Evolutionary conservation across 1,140 invertebrate genomes (phyloP).

Genomic region (Zaprionus inermis): DNA sequence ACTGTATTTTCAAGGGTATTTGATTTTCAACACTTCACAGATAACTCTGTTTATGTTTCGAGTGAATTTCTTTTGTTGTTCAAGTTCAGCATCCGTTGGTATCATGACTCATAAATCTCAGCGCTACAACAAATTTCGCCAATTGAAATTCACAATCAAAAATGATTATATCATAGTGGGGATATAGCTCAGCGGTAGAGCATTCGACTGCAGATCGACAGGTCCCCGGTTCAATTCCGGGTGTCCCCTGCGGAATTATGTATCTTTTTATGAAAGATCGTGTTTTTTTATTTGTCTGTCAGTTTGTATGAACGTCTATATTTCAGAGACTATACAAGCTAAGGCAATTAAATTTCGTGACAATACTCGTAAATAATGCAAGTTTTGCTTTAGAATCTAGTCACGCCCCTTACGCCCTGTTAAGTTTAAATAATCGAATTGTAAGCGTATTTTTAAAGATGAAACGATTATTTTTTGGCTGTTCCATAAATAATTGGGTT

Average conservation of each 20-base stretch:
- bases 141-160: conserved; percentile 3
- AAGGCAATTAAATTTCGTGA: too few relatives aligned
- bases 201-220: conserved; percentile 97
- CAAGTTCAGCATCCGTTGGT: conserved; percentile 23
- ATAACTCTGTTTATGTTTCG: conserved; percentile 8
- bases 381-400: too few relatives aligned
- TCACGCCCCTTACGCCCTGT: too few relatives aligned
- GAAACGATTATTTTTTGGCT: too few relatives aligned
- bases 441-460: too few relatives aligned
- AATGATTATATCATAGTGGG: conserved; percentile 83
- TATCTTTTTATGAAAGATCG: too few relatives aligned
- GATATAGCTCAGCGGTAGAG: conserved; percentile 96
- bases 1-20: conserved; percentile 14
- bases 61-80: conserved; percentile 3
- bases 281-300: too few relatives aligned
- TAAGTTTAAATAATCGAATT: too few relatives aligned
- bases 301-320: too few relatives aligned
- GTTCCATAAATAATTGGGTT: too few relatives aligned
- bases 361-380: too few relatives aligned
- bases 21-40: background rate
- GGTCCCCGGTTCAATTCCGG: conserved; percentile 97
- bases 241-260: conserved; percentile 88
- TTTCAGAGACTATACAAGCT: too few relatives aligned
- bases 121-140: background rate
- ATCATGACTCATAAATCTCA: conserved; percentile 17